A percentile compares a stretch with the other conserved stretches of the same genome.
Evolutionary conservation across 2,113 vertebrate species (phyloP).

Genomic region (Leptobrachium leishanense): DNA sequence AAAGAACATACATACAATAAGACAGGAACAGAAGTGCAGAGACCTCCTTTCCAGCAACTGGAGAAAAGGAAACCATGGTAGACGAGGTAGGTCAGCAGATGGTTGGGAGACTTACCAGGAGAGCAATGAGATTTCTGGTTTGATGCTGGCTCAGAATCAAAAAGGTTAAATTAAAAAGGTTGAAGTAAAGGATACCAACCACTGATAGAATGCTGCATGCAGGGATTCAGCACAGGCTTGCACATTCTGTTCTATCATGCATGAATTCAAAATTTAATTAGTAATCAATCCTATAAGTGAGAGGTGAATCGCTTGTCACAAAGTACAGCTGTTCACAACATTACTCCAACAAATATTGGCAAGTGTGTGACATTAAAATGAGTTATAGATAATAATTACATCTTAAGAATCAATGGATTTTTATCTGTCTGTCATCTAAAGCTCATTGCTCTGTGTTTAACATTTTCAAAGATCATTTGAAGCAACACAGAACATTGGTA

Average conservation of each 20-base stretch:
- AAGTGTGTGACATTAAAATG: constrained; percentile 29
- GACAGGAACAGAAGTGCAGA: too few species aligned
- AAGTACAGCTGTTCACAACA: constrained; percentile 34
- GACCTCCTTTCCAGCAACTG: too few species aligned
- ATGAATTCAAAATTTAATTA: constrained; percentile 18
- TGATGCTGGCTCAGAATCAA: too few species aligned
- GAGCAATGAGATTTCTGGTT: too few species aligned
- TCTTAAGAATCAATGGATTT: constrained; percentile 25
- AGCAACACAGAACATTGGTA: not conserved
- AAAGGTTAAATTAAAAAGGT: too few species aligned
- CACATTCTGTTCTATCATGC: constrained; percentile 29
- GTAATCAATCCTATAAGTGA: constrained; percentile 39
- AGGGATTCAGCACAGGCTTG: constrained; percentile 13
- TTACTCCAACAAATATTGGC: constrained; percentile 26
- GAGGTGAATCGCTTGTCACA: constrained; percentile 38
- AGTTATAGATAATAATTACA: constrained; percentile 37
- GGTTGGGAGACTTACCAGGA: too few species aligned
- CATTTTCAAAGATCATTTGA: constrained; percentile 16
- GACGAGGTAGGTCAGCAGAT: too few species aligned
- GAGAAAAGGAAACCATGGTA: too few species aligned
- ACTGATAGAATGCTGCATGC: too few species aligned
- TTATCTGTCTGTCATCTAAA: constrained; percentile 10
- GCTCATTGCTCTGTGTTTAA: not conserved
- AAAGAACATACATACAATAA: too few species aligned
- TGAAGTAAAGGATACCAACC: too few species aligned